Evolutionary conservation across 53 echinoderm and acorn worm genomes (phyloP), one percentile per base, ranked within the genome.

Genomic region (Echinometra lucunter): DNA sequence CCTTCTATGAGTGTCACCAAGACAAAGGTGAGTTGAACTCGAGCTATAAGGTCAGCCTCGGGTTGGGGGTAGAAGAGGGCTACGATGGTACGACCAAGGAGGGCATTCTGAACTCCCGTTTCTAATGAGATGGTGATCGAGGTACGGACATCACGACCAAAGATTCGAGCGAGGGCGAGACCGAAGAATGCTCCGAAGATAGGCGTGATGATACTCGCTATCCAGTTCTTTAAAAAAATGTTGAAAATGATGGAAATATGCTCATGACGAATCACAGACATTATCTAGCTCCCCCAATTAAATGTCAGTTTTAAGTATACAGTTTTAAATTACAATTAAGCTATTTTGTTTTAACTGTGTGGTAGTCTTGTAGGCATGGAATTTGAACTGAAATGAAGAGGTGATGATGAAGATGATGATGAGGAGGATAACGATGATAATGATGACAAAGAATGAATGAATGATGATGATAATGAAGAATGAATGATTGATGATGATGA

Each of bases 61-160:
- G 99, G 99, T 21, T 96, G 96, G 3, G 97, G 96, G 44, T 98
- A 99, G 74, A 94, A 97, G 9, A 98, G 96, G 49, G 92, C 95
- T 3, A 96, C 97, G 32, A 99, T 96, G 58, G 97, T 96, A 2
- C 96, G 96, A 32, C 97, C 99, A 27, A 99, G 95, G 38, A 99
- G 93, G 1, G 96, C 97, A 94, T 99, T 99, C 70, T 99, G 99
- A 13, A 97, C 96, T 2, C 98, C 99, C 18, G 99, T 99, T 66
- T 99, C 99, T 38, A 98, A 89, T 40, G 97, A 96, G 57, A 99
- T 98, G 12, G 99, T 98, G 74, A 96, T 85, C 25, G 98, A 96
- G 19, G 97, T 69, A 19, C 92, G 78, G 47, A 97, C 67, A 92
- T 95, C 63, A 49, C 95, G 95, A 57, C 88, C 96, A 58, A 96